These are phyloP conservation scores for Pardalotus punctatus DNA, from an alignment of 2,113 vertebrate species.

Conservation along the genomic window DNA sequence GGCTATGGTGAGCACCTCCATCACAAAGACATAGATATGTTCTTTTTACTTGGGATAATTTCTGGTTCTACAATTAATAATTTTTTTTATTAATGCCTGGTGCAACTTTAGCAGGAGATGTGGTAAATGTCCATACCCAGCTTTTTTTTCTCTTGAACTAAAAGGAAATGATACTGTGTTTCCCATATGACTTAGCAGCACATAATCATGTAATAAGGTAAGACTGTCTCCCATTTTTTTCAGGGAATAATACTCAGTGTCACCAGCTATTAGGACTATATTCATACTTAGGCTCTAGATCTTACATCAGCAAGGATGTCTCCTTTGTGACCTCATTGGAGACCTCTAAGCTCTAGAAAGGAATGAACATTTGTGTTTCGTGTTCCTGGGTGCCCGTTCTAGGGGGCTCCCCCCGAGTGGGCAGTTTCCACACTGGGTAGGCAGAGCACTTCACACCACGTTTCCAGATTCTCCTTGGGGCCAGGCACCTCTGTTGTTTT, in stretches of 20 bases:
- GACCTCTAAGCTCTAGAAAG: not conserved
- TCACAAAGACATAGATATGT: not conserved
- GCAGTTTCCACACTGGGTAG: not conserved
- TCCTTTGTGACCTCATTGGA: not conserved
- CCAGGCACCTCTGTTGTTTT: not conserved
- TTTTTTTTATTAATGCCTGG: not conserved
- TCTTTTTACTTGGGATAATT: not conserved
- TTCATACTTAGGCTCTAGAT: not conserved
- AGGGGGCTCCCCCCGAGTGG: accelerated
- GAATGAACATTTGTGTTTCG: not conserved
- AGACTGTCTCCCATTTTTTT: not conserved
- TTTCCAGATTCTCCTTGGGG: not conserved
- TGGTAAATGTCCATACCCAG: not conserved
- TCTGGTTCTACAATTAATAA: not conserved
- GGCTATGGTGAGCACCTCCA: not conserved
- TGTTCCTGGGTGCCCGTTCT: not conserved
- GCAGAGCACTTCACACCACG: accelerated
- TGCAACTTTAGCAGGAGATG: not conserved
- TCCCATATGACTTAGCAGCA: not conserved
- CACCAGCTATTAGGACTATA: not conserved
- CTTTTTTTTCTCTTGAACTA: not conserved
- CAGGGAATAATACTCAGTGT: not conserved
- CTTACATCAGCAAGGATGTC: not conserved
- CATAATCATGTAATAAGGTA: not conserved
- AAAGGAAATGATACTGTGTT: not conserved